Base-by-base conservation (phyloP, 1,140 invertebrate species). In the Spodoptera frugiperda region DNA sequence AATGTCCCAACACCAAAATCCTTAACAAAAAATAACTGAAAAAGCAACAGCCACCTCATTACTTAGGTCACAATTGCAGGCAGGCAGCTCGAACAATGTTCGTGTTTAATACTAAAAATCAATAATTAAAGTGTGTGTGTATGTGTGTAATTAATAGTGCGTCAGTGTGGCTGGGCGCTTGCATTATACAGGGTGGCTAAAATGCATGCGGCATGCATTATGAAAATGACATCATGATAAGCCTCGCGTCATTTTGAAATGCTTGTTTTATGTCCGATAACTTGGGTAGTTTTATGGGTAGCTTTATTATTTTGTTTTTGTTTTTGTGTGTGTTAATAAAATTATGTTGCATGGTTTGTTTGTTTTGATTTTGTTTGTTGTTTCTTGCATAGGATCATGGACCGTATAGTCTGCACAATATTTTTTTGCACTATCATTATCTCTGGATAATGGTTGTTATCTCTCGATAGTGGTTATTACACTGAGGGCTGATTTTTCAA, bases 91-190 rank as follows among this genome's bases (percentile, higher is more conserved):
- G 72, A 79, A 85, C 86, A 87, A 82, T 77, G 80, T 79, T 79
- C 83, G 81, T 85, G 83, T 91, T 89, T 90, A 90, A 91, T 89
- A 84, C 86, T 89, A 89, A 91, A 91, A 91, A 91, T 91, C 89
- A 91, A 91, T 91, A 91, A 91, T 91, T 91, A 91, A 91, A 79
- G 88, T 86, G 85, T 73, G 55, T 86, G 85, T 73, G 55, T 89
- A 88, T 89, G 71, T 77, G 90, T 90, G 90, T 91, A 90, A 91
- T 91, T 90, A 91, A 91, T 90, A 91, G 80, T 84, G 82, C 83
- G 83, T 73, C 39, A 17, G 71, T 73, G 70, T 59, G 54, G 54
- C 54, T 76, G 82, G 79, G 76, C 76, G 82, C 84, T 71, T 90
- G 86, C 89, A 91, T 91, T 90, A 90, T 89, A 84, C 76, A 88